Conservation (phyloP, 2,888 invertebrate genomes). For the Leptogaster cylindrica region DNA sequence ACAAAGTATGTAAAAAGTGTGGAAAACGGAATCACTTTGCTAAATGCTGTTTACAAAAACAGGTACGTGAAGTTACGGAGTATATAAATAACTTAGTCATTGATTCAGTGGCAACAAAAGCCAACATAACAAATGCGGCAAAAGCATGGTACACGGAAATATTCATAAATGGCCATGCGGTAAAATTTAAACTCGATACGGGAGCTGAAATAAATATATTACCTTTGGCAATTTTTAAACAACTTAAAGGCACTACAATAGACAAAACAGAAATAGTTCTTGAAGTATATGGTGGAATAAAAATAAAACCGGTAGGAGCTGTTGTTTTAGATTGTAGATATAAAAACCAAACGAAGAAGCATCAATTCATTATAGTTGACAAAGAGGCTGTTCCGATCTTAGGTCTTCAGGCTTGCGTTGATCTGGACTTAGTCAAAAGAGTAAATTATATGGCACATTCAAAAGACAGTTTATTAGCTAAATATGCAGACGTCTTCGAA, state of each 20-base stretch:
- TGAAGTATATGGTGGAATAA: background rate
- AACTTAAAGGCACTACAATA: background rate
- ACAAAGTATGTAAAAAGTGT: background rate
- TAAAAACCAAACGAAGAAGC: background rate
- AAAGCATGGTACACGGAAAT: background rate
- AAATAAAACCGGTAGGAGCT: background rate
- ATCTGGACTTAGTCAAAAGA: background rate
- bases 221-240: conserved; percentile 1
- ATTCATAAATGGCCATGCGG: background rate
- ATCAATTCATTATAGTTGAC: conserved; percentile 8
- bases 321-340: background rate
- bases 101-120: background rate
- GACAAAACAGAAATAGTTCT: background rate
- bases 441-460: too few species aligned
- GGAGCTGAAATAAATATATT: conserved; percentile 2
- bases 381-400: background rate
- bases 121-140: background rate
- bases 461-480: too few species aligned
- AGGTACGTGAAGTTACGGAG: background rate
- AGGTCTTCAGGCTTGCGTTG: background rate
- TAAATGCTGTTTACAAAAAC: background rate
- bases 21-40: background rate
- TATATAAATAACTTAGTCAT: background rate
- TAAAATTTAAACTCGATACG: conserved; percentile 12
- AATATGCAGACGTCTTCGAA: too few species aligned